phyloP scores from a whole-genome alignment of 2,888 invertebrate species.

The Ophonus ardosiacus region DNA sequence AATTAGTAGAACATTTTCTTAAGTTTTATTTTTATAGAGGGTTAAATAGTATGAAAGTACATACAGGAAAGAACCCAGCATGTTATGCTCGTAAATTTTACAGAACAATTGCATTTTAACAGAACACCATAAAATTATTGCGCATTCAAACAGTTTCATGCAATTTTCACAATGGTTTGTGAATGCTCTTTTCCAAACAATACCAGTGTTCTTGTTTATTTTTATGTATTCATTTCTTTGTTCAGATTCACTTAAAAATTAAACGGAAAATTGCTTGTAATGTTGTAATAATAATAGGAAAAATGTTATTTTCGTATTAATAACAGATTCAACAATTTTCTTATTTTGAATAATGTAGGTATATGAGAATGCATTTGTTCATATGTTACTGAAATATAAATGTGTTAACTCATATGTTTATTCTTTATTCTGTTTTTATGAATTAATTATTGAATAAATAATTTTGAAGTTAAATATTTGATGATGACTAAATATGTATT shows the following conservation, averaged over 20 bases:
- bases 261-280: no score
- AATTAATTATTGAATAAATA: neutral
- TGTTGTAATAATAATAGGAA: neutral
- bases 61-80: neutral
- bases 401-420: neutral
- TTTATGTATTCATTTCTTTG: neutral
- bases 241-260: no score
- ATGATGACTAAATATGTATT: conserved; percentile 32
- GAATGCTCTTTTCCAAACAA: neutral
- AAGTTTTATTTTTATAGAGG: neutral
- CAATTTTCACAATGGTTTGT: neutral
- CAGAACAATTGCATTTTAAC: neutral
- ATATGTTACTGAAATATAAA: neutral
- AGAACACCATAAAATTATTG: neutral
- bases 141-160: neutral
- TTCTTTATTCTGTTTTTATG: neutral
- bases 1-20: no score
- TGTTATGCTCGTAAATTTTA: neutral
- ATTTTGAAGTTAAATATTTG: neutral
- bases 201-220: neutral
- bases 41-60: neutral
- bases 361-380: neutral
- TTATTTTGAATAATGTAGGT: neutral
- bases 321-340: neutral
- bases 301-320: neutral